Conservation (phyloP, 2,888 invertebrate genomes). For the Anthrax anthrax region DNA sequence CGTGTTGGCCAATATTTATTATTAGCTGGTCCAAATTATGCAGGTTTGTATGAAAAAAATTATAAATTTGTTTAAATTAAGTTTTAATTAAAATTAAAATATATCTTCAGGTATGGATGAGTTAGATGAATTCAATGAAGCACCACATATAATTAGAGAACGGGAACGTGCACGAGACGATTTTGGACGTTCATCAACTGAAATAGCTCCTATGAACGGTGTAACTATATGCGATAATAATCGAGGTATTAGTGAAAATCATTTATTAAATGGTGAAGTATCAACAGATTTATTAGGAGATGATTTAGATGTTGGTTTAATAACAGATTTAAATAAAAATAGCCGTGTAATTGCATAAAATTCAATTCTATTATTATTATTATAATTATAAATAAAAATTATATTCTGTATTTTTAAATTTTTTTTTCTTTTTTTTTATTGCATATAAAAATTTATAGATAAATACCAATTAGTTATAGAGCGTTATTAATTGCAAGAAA, state of each 20-base stretch:
- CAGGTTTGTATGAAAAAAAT: slow-evolving; percentile 33
- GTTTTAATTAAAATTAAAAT: background rate
- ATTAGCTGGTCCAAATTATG: slow-evolving; percentile 54
- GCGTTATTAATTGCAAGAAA: no score
- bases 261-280: slow-evolving; percentile 27
- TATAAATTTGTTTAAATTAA: background rate
- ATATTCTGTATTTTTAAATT: no score
- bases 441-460: no score
- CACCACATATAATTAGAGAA: slow-evolving; percentile 60
- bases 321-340: slow-evolving; percentile 34
- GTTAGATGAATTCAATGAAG: slow-evolving; percentile 80
- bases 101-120: slow-evolving; percentile 51
- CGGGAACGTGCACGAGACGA: slow-evolving; percentile 20
- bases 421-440: no score
- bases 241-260: slow-evolving; percentile 10
- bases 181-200: slow-evolving; percentile 24
- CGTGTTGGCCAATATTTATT: slow-evolving; percentile 84
- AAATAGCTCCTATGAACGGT: slow-evolving; percentile 22
- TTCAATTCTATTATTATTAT: background rate
- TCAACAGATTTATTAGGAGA: slow-evolving; percentile 29
- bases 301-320: slow-evolving; percentile 29
- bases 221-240: slow-evolving; percentile 12
- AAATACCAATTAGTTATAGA: no score
- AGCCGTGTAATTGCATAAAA: slow-evolving; percentile 33
- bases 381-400: no score